Evolutionary conservation across 2,888 invertebrate species (phyloP).

Genomic region (Melikaiella ostensackeni): DNA sequence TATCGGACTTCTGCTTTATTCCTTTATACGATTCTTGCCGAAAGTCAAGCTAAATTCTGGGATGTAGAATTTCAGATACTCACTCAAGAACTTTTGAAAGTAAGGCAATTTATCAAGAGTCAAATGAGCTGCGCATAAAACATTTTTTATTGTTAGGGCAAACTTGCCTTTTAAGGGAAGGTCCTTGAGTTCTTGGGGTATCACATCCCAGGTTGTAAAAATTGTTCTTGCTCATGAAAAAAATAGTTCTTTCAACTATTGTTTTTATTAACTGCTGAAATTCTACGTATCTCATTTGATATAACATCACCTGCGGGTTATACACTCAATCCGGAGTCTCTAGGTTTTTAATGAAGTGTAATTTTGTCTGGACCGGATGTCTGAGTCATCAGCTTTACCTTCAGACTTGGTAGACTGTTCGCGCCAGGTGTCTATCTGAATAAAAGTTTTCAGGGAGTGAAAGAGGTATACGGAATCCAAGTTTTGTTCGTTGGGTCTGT

Average conservation of each 20-base stretch:
- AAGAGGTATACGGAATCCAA: slow-evolving; percentile 30
- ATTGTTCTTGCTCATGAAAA: background rate
- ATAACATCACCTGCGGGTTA: background rate
- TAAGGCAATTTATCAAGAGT: slow-evolving; percentile 12
- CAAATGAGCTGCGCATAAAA: slow-evolving; percentile 24
- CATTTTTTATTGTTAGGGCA: background rate
- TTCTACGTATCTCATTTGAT: background rate
- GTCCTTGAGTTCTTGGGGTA: background rate
- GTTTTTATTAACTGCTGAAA: too few species aligned
- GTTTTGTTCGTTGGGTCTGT: slow-evolving; percentile 27
- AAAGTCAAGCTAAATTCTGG: background rate
- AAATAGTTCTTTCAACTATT: too few species aligned
- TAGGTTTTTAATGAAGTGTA: slow-evolving; percentile 29
- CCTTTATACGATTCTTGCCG: slow-evolving; percentile 14
- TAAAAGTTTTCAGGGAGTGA: slow-evolving; percentile 30
- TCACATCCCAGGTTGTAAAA: background rate
- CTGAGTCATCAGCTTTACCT: slow-evolving; percentile 23
- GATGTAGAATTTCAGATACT: background rate
- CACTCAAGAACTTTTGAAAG: background rate
- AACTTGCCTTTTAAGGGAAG: background rate
- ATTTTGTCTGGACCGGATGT: slow-evolving; percentile 25
- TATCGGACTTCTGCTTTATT: slow-evolving; percentile 15
- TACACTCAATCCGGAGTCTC: background rate
- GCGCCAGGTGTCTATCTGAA: slow-evolving; percentile 19
- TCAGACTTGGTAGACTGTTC: slow-evolving; percentile 8